These are phyloP conservation scores for Notarius quadriscutis DNA, from an alignment of 2,113 vertebrate species.

Conservation along the genomic window DNA sequence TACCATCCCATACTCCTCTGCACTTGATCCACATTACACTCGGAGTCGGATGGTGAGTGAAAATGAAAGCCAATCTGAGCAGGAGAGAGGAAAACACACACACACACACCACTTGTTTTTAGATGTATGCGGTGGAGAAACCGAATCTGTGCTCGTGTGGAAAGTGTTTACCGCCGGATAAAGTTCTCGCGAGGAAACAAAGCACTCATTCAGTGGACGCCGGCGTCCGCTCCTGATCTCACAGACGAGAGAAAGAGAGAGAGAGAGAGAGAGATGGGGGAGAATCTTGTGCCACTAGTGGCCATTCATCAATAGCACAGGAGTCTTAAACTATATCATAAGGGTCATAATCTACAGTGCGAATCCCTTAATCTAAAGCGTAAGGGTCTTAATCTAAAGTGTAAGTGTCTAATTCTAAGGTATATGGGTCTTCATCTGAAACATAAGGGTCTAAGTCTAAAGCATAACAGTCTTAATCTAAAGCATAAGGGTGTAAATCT, in stretches of 20 bases:
- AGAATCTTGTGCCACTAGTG: not conserved
- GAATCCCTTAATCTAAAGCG: not conserved
- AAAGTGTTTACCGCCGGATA: slow-evolving; percentile 58
- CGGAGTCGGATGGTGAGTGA: slow-evolving; percentile 51
- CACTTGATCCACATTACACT: slow-evolving; percentile 50
- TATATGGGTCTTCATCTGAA: not conserved
- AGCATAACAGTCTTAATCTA: not conserved
- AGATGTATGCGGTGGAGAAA: slow-evolving; percentile 44
- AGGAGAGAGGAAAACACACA: slow-evolving; percentile 38
- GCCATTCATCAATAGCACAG: not conserved
- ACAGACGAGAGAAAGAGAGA: slow-evolving; percentile 3
- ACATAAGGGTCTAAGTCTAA: not conserved
- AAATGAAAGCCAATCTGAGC: slow-evolving; percentile 49
- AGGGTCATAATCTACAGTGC: not conserved
- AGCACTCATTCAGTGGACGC: slow-evolving; percentile 48
- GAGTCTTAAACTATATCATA: not conserved
- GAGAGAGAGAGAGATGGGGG: not conserved
- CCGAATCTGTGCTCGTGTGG: slow-evolving; percentile 48
- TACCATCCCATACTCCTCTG: slow-evolving; percentile 55
- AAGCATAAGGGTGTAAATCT: not conserved
- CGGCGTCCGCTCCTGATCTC: slow-evolving; percentile 56
- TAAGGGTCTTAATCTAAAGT: not conserved
- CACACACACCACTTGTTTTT: slow-evolving; percentile 31
- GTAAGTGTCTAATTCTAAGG: not conserved
- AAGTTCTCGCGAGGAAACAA: slow-evolving; percentile 48